These are phyloP conservation scores for Oreocharis arfaki DNA, from an alignment of 2,113 vertebrate genomes.

Conservation along the genomic window DNA sequence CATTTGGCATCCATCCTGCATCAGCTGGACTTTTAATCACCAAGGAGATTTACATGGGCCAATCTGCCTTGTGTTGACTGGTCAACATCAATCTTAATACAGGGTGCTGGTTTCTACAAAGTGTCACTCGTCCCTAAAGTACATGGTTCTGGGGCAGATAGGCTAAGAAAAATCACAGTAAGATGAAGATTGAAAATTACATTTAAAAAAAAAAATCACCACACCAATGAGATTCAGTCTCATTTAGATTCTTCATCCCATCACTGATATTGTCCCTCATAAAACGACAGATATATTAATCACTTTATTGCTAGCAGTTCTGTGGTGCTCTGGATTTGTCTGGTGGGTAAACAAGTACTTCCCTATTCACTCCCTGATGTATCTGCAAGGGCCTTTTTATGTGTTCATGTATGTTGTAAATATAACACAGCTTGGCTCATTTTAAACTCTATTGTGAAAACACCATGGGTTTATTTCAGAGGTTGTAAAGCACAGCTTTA, in stretches of 20 bases:
- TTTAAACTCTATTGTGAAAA: neutral
- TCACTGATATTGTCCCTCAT: neutral
- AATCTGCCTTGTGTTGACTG: conserved; percentile 5
- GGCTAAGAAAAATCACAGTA: neutral
- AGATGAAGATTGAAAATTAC: neutral
- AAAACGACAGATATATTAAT: neutral
- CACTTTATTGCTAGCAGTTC: neutral
- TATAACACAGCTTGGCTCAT: neutral
- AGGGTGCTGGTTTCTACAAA: neutral
- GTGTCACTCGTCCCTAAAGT: neutral
- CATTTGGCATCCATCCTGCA: conserved; percentile 15
- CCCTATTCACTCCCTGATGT: neutral
- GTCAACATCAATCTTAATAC: neutral
- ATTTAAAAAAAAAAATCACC: neutral
- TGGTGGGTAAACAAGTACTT: neutral
- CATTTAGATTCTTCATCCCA: neutral
- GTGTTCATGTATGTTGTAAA: neutral
- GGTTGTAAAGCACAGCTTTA: neutral
- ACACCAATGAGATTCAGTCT: neutral
- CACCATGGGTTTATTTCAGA: neutral
- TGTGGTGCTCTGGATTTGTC: neutral
- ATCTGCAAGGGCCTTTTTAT: neutral
- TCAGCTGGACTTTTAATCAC: conserved; percentile 18
- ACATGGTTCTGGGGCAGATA: neutral
- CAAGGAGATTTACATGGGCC: neutral